Base-by-base conservation (phyloP, 2,888 invertebrate genomes). In the Acanthosepion esculentum region DNA sequence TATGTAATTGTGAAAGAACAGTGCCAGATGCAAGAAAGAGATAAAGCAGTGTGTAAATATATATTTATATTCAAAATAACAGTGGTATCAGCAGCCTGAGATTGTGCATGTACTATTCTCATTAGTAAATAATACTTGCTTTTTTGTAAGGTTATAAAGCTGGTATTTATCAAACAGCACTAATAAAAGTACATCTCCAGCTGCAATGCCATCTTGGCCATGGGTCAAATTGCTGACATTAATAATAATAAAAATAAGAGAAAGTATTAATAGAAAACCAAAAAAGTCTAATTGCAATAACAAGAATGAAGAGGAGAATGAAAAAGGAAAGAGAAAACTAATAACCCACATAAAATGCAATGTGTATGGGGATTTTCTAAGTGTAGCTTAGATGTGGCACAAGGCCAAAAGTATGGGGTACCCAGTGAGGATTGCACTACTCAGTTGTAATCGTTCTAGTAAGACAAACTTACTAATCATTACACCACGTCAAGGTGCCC, bases 101-200 rank as follows among this genome's bases (percentile, higher is more conserved):
- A 78, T 78, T 78, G 78, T 78, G n/a, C 78, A 78, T 78, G 78
- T 12, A 78, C n/a, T 78, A 78, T 78, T 78, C 78, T 78, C 78
- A n/a, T 78, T 78, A 78, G 78, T 78, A 78, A 78, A 78, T 78
- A 78, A 78, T 78, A 78, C n/a, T 78, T n/a, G n/a, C 78, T 78
- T 78, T 78, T 15, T 78, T 78, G n/a, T 78, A n/a, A 78, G n/a
- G 12, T n/a, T 15, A 78, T 78, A 18, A 78, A 78, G 18, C 78
- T 78, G n/a, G n/a, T 78, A 33, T 78, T n/a, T 78, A 78, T 78
- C n/a, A 78, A 78, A 78, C n/a, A 18, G 18, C 15, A n/a, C n/a
- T 33, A 33, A 78, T 78, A 78, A 78, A 78, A 78, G 78, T 33
- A 78, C 78, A 78, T 33, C 10, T n/a, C 78, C 78, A 78, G 78